These are phyloP conservation scores for Collichthys lucidus DNA, from an alignment of 2,113 vertebrate genomes.

Conservation along the genomic window DNA sequence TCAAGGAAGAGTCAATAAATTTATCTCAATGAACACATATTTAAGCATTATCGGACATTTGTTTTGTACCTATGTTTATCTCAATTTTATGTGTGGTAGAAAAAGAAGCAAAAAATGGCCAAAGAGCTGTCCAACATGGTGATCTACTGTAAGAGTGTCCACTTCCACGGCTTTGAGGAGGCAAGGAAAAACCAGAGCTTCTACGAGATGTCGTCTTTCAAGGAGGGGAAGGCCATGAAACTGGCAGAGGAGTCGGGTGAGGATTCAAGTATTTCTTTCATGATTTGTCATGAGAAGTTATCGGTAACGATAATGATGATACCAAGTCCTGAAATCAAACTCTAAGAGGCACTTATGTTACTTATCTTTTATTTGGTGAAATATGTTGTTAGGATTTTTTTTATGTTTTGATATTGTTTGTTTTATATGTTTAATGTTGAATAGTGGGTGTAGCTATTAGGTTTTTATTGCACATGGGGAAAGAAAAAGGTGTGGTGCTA, in stretches of 20 bases:
- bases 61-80: not conserved
- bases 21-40: not conserved
- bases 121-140: slow-evolving; percentile 93
- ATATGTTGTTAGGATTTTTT: no score
- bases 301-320: no score
- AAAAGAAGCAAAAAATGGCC: slow-evolving; percentile 88
- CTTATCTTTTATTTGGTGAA: not conserved
- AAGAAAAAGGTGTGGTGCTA: no score
- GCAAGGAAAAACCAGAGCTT: slow-evolving; percentile 83
- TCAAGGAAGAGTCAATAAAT: not conserved
- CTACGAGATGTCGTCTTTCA: slow-evolving; percentile 94
- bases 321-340: not conserved
- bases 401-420: no score
- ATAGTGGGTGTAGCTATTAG: no score
- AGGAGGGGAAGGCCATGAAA: slow-evolving; percentile 87
- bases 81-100: slow-evolving; percentile 73
- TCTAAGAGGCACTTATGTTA: no score
- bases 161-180: slow-evolving; percentile 89
- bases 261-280: not conserved
- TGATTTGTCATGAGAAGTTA: not conserved
- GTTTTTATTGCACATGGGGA: no score
- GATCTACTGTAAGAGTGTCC: slow-evolving; percentile 94
- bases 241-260: slow-evolving; percentile 91
- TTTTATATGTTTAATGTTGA: no score
- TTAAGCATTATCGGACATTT: not conserved